Base-by-base conservation (phyloP, 2,888 invertebrate genomes). In the Drosophila fungiperda region DNA sequence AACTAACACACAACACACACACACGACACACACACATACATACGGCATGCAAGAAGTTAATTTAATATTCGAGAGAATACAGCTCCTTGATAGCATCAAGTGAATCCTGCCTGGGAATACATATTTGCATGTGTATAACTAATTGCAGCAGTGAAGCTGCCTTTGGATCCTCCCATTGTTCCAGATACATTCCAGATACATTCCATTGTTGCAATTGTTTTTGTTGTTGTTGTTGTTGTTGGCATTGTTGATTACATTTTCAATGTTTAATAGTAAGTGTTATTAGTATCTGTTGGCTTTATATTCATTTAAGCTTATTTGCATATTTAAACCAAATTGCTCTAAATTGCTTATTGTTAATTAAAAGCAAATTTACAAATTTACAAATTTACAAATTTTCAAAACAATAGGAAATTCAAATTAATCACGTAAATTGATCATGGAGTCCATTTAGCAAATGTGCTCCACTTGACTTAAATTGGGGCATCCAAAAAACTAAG, bases 1-100 rank as follows among this genome's bases (percentile, higher is more conserved):
- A 67, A 35, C 60, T n/a, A 29, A 33, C 20, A 9, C 58, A 33
- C 58, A 7, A 50, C 49, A 20, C 53, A 33, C 29, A 36, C 20
- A n/a, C 6, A 17, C 35, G 0, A 12, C 50, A 32, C n/a, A 26
- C 42, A 20, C 15, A 48, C 50, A 40, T n/a, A 15, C 20, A 33
- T 29, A 38, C 26, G 20, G 45, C 42, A 58, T 50, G 52, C 62
- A 52, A 45, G 68, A 52, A 70, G 12, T 36, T 23, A 50, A 79
- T 79, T 64, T 71, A 68, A 79, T 68, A 75, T 79, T 54, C 49
- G 61, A 35, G 42, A 64, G 58, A n/a, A 75, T 61, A 64, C 36
- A 48, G 53, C 77, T 62, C 67, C 75, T 79, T 70, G 67, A 67
- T 57, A 50, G 71, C 57, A 38, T 38, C 36, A 26, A 45, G 40